Evolutionary conservation across 2,113 vertebrate species (phyloP).

Genomic region (Anolis carolinensis): DNA sequence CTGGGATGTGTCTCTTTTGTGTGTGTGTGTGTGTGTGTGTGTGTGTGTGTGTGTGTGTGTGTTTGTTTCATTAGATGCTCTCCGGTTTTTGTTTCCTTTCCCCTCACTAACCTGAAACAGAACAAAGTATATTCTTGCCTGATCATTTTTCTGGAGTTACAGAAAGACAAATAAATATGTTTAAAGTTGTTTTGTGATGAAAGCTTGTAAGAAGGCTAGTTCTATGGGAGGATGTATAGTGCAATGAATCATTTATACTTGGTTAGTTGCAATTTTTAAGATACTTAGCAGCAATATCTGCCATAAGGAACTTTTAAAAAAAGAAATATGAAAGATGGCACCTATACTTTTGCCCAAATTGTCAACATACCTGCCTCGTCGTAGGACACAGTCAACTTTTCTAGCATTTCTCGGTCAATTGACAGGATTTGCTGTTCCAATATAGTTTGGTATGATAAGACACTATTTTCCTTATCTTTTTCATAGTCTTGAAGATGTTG

Average conservation of each 20-base stretch:
- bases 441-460: conserved; percentile 89
- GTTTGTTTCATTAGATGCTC: too few species aligned
- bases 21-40: too few species aligned
- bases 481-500: conserved; percentile 93
- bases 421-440: conserved; percentile 93
- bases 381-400: conserved; percentile 89
- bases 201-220: neutral
- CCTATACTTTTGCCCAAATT: rapidly evolving
- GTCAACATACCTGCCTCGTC: conserved; percentile 91
- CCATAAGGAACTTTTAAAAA: rapidly evolving
- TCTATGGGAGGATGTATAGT: neutral
- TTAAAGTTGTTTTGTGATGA: neutral
- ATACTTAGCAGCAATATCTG: neutral
- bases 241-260: neutral
- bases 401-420: conserved; percentile 91
- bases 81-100: too few species aligned
- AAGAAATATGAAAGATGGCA: neutral
- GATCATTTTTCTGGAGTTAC: neutral
- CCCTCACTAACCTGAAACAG: neutral
- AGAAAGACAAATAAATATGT: neutral
- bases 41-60: too few species aligned
- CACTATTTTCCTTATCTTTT: conserved; percentile 89
- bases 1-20: too few species aligned
- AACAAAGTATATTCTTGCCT: neutral
- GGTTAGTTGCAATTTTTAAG: neutral